Evolutionary conservation across 2,797 vertebrate species (phyloP).

Genomic region (Aratinga solstitialis): DNA sequence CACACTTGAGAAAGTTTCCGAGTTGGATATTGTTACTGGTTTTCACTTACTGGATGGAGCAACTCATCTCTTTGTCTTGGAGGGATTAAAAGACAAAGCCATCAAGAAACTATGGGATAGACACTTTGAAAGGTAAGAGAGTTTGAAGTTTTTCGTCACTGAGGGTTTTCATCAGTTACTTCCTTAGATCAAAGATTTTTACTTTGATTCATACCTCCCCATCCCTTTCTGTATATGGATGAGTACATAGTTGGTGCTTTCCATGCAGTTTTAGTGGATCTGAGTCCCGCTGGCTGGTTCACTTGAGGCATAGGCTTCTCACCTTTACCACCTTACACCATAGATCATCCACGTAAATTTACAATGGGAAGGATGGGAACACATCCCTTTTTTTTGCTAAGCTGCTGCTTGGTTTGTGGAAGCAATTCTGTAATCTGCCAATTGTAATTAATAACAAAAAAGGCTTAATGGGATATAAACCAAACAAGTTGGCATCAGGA

Average conservation of each 20-base stretch:
- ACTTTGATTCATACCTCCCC: not conserved
- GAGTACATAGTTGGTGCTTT: not conserved
- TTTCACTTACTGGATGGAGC: slow-evolving; percentile 83
- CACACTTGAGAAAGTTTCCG: slow-evolving; percentile 31
- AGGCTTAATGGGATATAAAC: not conserved
- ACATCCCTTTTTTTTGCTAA: not conserved
- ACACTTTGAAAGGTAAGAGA: slow-evolving; percentile 76
- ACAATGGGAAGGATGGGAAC: not conserved
- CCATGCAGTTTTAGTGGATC: not conserved
- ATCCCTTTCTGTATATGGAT: not conserved
- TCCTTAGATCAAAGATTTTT: not conserved
- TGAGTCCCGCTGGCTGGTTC: not conserved
- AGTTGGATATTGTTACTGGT: slow-evolving; percentile 83
- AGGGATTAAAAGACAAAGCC: slow-evolving; percentile 83
- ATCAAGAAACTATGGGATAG: slow-evolving; percentile 81
- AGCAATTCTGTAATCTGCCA: not conserved
- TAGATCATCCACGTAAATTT: not conserved
- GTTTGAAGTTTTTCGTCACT: not conserved
- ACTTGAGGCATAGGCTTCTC: not conserved
- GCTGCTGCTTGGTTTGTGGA: not conserved
- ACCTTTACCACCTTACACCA: not conserved
- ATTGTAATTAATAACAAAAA: not conserved
- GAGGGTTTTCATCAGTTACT: not conserved
- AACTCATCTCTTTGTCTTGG: slow-evolving; percentile 82
- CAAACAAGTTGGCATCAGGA: not conserved